Base-by-base conservation (phyloP, 2,888 invertebrate genomes). In the Ophion slaviceki region DNA sequence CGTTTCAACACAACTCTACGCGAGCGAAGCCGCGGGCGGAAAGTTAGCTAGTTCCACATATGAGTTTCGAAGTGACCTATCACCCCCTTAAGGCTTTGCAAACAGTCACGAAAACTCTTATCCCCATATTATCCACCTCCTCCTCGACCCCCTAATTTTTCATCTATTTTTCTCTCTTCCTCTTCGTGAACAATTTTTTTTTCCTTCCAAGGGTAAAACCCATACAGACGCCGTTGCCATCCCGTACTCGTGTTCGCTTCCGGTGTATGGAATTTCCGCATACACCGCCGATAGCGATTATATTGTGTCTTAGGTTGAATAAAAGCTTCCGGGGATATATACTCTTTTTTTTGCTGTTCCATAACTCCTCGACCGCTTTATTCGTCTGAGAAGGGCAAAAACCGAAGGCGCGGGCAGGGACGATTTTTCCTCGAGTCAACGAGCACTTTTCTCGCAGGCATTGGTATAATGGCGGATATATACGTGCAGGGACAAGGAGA, bases 371-470 rank as follows among this genome's bases (percentile, higher is more conserved):
- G n/a, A 64, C 24, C 24, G 66, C 74, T 78, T 59, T 84, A 53
- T 72, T 72, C 59, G 67, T 86, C 70, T 24, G 61, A 68, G 62
- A 82, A 76, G 59, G 70, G 53, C 24, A 82, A 77, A 70, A 79
- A 74, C 72, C 80, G 66, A 80, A 84, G 68, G 66, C 74, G 57
- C 76, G 66, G 80, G 68, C 80, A 86, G 77, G 80, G 80, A 82
- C 83, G 83, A 86, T 87, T 86, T 80, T 87, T 82, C 86, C 79
- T 82, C 84, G 72, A 84, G 82, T 84, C 83, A 83, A 86, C 86
- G 80, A 86, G 83, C 86, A 91, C 90, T 91, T 91, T 90, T 88
- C 91, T 84, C 83, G 83, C 70, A 81, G 78, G 53, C 53, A 53
- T 59, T 20, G 74, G 36, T 72, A 68, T 36, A 59, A 24, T 32